These are phyloP conservation scores for Drosophila hydei DNA, from an alignment of 1,140 invertebrate genomes.

Conservation along the genomic window DNA sequence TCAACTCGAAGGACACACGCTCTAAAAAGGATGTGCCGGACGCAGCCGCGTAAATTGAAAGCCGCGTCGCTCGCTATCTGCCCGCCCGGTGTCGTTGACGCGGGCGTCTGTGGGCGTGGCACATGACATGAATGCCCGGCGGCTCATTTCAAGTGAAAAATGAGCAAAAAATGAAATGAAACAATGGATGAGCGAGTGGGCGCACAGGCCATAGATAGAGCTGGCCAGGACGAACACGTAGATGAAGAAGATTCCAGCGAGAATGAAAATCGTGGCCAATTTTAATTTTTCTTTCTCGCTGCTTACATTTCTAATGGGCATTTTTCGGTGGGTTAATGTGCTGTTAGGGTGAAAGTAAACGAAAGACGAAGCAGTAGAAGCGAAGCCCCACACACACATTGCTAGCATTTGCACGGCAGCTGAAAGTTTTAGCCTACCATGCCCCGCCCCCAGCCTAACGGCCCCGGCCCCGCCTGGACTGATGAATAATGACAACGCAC, in stretches of 20 bases:
- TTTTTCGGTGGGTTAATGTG: constrained; percentile 80
- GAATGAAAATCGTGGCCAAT: constrained; percentile 81
- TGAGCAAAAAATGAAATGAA: constrained; percentile 80
- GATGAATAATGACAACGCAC: constrained; percentile 75
- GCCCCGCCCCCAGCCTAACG: background rate
- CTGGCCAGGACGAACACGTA: constrained; percentile 36
- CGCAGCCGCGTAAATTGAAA: constrained; percentile 76
- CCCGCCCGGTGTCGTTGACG: constrained; percentile 35
- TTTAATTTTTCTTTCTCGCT: constrained; percentile 77
- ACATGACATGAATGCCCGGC: constrained; percentile 75
- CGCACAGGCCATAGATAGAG: constrained; percentile 1
- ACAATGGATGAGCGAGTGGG: constrained; percentile 60
- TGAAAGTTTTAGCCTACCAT: constrained; percentile 26
- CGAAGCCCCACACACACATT: constrained; percentile 21
- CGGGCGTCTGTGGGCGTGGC: constrained; percentile 21
- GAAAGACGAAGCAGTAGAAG: constrained; percentile 1
- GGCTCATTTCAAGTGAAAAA: constrained; percentile 83
- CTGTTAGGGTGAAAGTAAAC: constrained; percentile 76
- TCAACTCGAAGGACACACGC: constrained; percentile 73
- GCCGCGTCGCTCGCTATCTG: constrained; percentile 44
- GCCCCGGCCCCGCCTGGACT: constrained; percentile 37
- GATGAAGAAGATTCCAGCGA: constrained; percentile 27
- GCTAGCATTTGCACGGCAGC: constrained; percentile 53
- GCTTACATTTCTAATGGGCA: constrained; percentile 72
- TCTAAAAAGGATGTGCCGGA: constrained; percentile 70